Evolutionary conservation across 2,888 invertebrate species (phyloP), one percentile per base, ranked within the genome.

Genomic region (Alsophila aescularia): DNA sequence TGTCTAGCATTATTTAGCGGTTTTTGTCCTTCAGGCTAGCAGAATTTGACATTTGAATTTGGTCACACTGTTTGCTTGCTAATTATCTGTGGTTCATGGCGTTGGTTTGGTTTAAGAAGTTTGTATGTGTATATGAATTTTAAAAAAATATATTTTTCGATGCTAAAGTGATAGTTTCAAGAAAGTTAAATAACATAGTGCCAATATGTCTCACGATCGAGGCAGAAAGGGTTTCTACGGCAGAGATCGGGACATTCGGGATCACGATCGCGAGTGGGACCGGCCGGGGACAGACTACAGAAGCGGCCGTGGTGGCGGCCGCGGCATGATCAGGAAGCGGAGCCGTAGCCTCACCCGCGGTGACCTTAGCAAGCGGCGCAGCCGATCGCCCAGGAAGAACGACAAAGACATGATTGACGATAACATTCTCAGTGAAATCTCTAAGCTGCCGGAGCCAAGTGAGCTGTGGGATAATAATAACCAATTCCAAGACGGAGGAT

Each of bases 381-480:
- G 86, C 58, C 80, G 87, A 5, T 80, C 90, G 0, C 90, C 89
- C 0, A 73, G 83, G 2, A 86, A 84, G 57, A 72, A 62, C 41
- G 88, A 89, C 2, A 90, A 90, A 52, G 88, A 89, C 24, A 44
- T 83, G 18, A 51, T 88, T 5, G 90, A 90, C 32, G 90, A 90
- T 10, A 90, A 89, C 45, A 89, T 90, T 56, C 67, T 90, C 44
- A 87, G 81, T 60, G 90, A 90, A 56, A 89, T 90, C 37, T 75
- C 88, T 0, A 90, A 90, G 60, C 62, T 89, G 8, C 90, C 90
- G 0, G 88, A 89, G 36, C 89, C 89, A 0, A 89, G 83, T 58
- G 90, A 91, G 43, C 60, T 90, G 36, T 91, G 90, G 90, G 90
- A 90, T 2, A 49, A 44, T 35, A 85, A 64, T 41, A 24, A 24